These are phyloP conservation scores for Aethes cnicana DNA, from an alignment of 2,888 invertebrate species.

Conservation along the genomic window DNA sequence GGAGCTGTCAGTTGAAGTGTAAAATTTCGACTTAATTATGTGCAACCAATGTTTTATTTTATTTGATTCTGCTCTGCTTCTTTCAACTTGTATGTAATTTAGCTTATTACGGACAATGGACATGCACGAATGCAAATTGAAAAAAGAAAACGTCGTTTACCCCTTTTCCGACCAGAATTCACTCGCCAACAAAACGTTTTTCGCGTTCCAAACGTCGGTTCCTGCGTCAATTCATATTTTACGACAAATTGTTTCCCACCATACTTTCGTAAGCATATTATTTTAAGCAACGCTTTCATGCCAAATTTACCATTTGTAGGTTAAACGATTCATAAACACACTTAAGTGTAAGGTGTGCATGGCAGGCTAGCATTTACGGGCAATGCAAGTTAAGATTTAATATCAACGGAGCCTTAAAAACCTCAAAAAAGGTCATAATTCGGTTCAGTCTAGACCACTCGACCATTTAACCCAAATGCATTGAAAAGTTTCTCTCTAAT, in stretches of 20 bases:
- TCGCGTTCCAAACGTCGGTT: not conserved
- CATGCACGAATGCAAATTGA: slow-evolving; percentile 12
- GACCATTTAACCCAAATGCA: slow-evolving; percentile 45
- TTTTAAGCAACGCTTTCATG: slow-evolving; percentile 21
- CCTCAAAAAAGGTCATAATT: slow-evolving; percentile 5
- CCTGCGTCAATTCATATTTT: slow-evolving; percentile 2
- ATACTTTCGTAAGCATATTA: slow-evolving; percentile 17
- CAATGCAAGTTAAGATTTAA: slow-evolving; percentile 15
- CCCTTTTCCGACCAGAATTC: too few species aligned
- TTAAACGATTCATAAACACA: slow-evolving; percentile 29
- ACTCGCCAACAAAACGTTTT: too few species aligned
- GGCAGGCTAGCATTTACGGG: slow-evolving; percentile 26
- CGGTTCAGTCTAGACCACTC: slow-evolving; percentile 41
- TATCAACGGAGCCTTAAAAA: slow-evolving; percentile 16
- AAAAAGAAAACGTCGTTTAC: too few species aligned
- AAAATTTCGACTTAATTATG: slow-evolving; percentile 14
- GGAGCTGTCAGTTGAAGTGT: slow-evolving; percentile 13
- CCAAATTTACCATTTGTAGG: slow-evolving; percentile 19
- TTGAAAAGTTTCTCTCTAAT: slow-evolving; percentile 30
- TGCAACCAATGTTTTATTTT: slow-evolving; percentile 15
- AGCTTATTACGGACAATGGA: slow-evolving; percentile 3
- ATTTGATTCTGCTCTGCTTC: slow-evolving; percentile 18
- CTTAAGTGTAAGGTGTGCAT: slow-evolving; percentile 28
- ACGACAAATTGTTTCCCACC: slow-evolving; percentile 5
- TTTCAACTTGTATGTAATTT: slow-evolving; percentile 7